phyloP scores from a whole-genome alignment of 2,888 invertebrate genomes.

The Mesochorus sp. region DNA sequence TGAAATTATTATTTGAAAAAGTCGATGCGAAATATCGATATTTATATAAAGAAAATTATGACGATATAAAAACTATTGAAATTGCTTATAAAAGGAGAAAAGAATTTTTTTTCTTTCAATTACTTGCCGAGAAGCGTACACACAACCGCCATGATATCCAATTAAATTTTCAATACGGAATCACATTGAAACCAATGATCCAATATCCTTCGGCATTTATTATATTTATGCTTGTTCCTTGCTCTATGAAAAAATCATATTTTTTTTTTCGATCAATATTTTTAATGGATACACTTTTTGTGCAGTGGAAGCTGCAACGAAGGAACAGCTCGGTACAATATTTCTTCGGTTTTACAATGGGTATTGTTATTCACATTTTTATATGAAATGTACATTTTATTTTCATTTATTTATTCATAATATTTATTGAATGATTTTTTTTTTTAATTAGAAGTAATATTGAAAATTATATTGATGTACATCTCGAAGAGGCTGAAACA shows the following conservation, averaged over 20 bases:
- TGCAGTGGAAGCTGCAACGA: conserved; percentile 27
- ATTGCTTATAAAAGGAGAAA: no score
- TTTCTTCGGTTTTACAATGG: conserved; percentile 67
- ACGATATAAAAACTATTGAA: no score
- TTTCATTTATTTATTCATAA: not conserved
- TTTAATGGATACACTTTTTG: no score
- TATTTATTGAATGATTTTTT: not conserved
- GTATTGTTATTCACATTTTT: conserved; percentile 52
- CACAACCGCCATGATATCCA: not conserved
- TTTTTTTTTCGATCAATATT: not conserved
- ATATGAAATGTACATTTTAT: no score
- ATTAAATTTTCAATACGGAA: conserved; percentile 2
- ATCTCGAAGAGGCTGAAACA: conserved; percentile 47
- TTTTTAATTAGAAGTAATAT: conserved; percentile 35
- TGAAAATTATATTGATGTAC: conserved; percentile 57
- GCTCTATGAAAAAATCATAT: not conserved
- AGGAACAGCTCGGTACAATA: conserved; percentile 40
- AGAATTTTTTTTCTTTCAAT: not conserved
- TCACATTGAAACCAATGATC: not conserved
- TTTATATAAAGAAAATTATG: no score
- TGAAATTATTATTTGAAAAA: no score
- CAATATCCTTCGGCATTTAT: not conserved
- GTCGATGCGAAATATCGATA: no score
- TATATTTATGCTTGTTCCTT: not conserved
- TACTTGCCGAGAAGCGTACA: not conserved